Evolutionary conservation across 2,888 invertebrate species (phyloP).

Genomic region (Dione vanillae): DNA sequence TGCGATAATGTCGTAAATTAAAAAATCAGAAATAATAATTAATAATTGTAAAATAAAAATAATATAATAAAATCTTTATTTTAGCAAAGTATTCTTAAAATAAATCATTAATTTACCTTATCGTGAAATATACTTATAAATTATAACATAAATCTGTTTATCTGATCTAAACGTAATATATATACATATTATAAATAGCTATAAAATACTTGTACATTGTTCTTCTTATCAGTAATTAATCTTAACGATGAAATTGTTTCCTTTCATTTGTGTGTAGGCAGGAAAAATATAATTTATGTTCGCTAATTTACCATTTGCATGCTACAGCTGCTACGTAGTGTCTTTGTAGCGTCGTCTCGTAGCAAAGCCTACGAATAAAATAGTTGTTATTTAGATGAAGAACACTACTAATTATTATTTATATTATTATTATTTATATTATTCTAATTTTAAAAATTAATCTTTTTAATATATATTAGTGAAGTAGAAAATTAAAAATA

Average conservation of each 20-base stretch:
- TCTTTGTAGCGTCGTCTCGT: slow-evolving; percentile 15
- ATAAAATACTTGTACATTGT: neutral
- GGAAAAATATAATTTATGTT: slow-evolving; percentile 23
- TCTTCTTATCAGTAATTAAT: slow-evolving; percentile 22
- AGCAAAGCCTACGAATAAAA: slow-evolving; percentile 28
- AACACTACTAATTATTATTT: no score
- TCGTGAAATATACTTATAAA: no score
- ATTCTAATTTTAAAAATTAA: no score
- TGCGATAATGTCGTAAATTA: neutral
- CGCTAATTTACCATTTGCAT: slow-evolving; percentile 32
- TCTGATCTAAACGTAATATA: neutral
- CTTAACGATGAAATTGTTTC: slow-evolving; percentile 22
- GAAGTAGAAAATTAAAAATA: no score
- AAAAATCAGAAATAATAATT: neutral
- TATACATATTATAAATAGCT: no score
- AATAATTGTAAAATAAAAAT: no score
- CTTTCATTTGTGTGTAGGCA: slow-evolving; percentile 19
- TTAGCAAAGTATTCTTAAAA: neutral
- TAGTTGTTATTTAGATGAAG: neutral
- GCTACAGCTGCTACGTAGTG: slow-evolving; percentile 19
- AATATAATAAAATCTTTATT: no score
- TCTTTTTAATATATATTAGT: no score
- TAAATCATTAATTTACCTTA: neutral
- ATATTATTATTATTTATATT: no score
- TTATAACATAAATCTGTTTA: neutral